phyloP scores from a whole-genome alignment of 1,140 invertebrate species.

The Rhagoletis pomonella region DNA sequence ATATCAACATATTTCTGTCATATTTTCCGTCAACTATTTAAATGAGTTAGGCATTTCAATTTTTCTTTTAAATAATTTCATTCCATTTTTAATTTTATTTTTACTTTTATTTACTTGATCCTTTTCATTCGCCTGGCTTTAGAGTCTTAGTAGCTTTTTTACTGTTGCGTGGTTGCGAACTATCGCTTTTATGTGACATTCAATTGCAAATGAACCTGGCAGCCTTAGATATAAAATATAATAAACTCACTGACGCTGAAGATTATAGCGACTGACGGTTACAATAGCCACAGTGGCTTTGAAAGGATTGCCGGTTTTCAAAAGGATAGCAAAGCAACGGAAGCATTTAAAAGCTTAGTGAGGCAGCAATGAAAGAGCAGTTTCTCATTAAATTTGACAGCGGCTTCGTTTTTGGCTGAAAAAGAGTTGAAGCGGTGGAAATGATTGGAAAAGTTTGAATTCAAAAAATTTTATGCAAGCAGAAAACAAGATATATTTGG shows the following conservation, averaged over 20 bases:
- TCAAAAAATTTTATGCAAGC: not conserved
- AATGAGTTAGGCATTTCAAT: not conserved
- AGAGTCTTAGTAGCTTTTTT: not conserved
- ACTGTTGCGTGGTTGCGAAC: not conserved
- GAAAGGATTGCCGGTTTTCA: not conserved
- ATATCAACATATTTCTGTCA: not conserved
- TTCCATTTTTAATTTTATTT: slow-evolving; percentile 1
- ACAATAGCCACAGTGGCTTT: not conserved
- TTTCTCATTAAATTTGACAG: slow-evolving; percentile 37
- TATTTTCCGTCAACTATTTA: not conserved
- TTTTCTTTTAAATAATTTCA: not conserved
- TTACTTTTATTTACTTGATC: not conserved
- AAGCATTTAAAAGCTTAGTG: not conserved
- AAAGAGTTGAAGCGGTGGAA: not conserved
- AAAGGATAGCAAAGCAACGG: not conserved
- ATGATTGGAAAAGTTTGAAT: slow-evolving; percentile 1
- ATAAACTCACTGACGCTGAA: slow-evolving; percentile 18
- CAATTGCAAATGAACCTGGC: not conserved
- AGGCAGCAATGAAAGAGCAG: not conserved
- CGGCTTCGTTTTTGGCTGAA: slow-evolving; percentile 4
- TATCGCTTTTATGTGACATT: not conserved
- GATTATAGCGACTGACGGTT: slow-evolving; percentile 12
- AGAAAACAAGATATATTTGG: not conserved
- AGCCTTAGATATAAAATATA: not conserved
- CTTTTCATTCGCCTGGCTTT: not conserved